A percentile compares a stretch with the other conserved stretches of the same genome.
phyloP scores from a whole-genome alignment of 2,888 invertebrate species.

The Cantharis rustica region DNA sequence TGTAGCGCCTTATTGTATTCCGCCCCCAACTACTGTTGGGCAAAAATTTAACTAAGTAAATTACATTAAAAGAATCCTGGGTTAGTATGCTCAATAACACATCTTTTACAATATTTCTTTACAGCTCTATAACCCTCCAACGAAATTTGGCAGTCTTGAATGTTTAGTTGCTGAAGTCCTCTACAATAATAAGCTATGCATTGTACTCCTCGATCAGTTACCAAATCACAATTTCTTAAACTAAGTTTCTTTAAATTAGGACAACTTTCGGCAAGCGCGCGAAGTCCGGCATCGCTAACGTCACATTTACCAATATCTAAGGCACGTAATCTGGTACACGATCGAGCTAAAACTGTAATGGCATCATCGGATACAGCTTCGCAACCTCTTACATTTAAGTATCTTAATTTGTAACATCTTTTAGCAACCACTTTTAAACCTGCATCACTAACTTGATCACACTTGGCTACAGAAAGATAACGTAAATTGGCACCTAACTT shows the following conservation, averaged over 20 bases:
- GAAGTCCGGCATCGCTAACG: conserved; percentile 86
- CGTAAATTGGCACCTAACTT: conserved; percentile 87
- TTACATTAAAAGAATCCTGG: conserved; percentile 81
- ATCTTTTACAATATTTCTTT: conserved; percentile 89
- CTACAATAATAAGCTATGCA: conserved; percentile 88
- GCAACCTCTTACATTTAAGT: conserved; percentile 90
- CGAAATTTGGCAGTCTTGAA: conserved; percentile 91
- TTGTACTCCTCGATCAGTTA: conserved; percentile 87
- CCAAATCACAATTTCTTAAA: conserved; percentile 86
- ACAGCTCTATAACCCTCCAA: conserved; percentile 88
- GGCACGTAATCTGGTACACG: conserved; percentile 84
- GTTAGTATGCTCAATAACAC: conserved; percentile 94
- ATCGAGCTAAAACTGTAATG: conserved; percentile 81
- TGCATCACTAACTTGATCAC: conserved; percentile 89
- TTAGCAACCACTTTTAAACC: conserved; percentile 86
- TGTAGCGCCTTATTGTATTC: background rate
- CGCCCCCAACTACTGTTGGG: conserved; percentile 1
- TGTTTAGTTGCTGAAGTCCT: conserved; percentile 87
- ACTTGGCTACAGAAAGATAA: conserved; percentile 92
- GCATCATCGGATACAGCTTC: conserved; percentile 94
- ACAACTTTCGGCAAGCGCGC: conserved; percentile 85
- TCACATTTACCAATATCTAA: conserved; percentile 93
- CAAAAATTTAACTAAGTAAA: background rate
- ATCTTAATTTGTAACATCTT: conserved; percentile 85
- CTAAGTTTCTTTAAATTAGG: conserved; percentile 90